Conservation (phyloP, 2,888 invertebrate genomes). For the Mythimna pallens region DNA sequence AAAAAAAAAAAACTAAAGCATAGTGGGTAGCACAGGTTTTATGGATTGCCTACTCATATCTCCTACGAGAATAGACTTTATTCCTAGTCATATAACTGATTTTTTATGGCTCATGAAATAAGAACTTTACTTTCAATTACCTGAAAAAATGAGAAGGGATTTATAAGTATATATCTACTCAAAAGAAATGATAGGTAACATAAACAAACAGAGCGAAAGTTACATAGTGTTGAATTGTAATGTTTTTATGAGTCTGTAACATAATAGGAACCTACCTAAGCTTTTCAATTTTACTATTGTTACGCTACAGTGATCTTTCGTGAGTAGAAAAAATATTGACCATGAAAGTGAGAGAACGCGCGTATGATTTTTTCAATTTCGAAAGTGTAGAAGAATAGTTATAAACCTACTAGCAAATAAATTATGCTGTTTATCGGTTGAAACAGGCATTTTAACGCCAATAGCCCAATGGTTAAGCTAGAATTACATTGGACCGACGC, state of each 20-base stretch:
- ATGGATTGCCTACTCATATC: constrained; percentile 10
- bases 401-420: background rate
- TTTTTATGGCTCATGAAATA: constrained; percentile 13
- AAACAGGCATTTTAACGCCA: background rate
- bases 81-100: background rate
- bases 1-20: constrained; percentile 22
- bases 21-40: constrained; percentile 27
- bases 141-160: constrained; percentile 17
- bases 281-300: constrained; percentile 57
- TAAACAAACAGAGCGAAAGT: constrained; percentile 70
- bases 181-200: constrained; percentile 21
- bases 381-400: constrained; percentile 34
- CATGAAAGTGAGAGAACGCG: constrained; percentile 29
- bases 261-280: constrained; percentile 50
- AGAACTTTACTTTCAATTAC: constrained; percentile 15
- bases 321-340: constrained; percentile 36
- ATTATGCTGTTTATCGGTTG: background rate
- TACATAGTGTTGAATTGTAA: constrained; percentile 55
- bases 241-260: constrained; percentile 63
- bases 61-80: constrained; percentile 4
- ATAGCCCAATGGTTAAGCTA: background rate
- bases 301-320: constrained; percentile 43
- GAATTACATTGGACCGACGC: no score
- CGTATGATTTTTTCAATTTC: constrained; percentile 28
- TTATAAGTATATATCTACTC: background rate